phyloP scores from a whole-genome alignment of 2,113 vertebrate species.

The Triplophysa dalaica region DNA sequence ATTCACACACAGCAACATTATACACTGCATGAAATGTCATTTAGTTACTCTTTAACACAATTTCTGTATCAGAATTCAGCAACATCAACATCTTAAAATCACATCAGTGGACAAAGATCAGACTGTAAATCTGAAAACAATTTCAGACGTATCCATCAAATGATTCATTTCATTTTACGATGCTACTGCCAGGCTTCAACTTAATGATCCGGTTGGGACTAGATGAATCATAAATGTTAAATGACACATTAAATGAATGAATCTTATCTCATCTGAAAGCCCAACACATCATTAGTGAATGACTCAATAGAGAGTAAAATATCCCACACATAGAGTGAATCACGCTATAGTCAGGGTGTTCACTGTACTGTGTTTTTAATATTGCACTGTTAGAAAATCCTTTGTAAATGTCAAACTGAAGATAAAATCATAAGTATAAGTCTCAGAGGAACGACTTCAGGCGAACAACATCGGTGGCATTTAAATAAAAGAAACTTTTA shows the following conservation, averaged over 20 bases:
- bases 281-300: slow-evolving; percentile 8
- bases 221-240: slow-evolving; percentile 27
- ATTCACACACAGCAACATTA: too few species aligned
- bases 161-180: too few species aligned
- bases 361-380: slow-evolving; percentile 6
- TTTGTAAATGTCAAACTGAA: neutral
- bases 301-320: slow-evolving; percentile 2
- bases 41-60: too few species aligned
- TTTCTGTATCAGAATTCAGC: too few species aligned
- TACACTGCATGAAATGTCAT: too few species aligned
- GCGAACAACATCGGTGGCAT: slow-evolving; percentile 7
- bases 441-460: slow-evolving; percentile 8
- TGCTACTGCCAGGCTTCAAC: neutral
- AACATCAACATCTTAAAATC: neutral
- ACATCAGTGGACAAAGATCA: too few species aligned
- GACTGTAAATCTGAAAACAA: too few species aligned
- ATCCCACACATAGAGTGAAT: neutral
- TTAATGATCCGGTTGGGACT: neutral
- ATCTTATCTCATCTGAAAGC: slow-evolving; percentile 12
- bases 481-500: neutral
- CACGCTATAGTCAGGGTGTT: neutral
- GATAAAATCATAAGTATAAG: slow-evolving; percentile 27
- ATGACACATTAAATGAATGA: slow-evolving; percentile 29
- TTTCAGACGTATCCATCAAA: too few species aligned
- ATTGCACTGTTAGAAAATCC: neutral